These are phyloP conservation scores for Apaloderma vittatum DNA, from an alignment of 2,113 vertebrate species.

Conservation along the genomic window DNA sequence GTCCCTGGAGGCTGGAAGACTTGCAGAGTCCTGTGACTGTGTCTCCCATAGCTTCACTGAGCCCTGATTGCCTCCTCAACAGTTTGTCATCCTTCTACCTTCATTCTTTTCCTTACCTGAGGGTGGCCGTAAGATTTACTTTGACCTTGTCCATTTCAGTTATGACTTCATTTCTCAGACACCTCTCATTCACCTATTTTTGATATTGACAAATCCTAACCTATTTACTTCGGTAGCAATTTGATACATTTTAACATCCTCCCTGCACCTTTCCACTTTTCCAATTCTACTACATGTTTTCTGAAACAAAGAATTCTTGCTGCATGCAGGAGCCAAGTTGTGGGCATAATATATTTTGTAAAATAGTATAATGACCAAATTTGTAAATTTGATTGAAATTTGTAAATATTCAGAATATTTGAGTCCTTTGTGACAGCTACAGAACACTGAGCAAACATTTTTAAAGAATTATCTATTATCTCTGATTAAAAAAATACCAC, in stretches of 20 bases:
- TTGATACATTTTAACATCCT: background rate
- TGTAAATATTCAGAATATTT: background rate
- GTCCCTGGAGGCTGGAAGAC: background rate
- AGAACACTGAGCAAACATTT: background rate
- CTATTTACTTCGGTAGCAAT: background rate
- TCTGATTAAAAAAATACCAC: background rate
- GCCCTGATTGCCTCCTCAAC: background rate
- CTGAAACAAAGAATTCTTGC: background rate
- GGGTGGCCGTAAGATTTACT: background rate
- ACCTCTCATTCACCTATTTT: background rate
- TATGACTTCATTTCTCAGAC: background rate
- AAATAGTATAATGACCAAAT: background rate
- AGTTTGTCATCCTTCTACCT: background rate
- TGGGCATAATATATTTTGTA: background rate
- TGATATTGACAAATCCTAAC: background rate
- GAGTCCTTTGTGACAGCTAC: background rate
- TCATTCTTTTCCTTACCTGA: background rate
- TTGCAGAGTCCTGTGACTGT: accelerated
- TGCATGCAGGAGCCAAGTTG: background rate
- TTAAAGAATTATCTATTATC: background rate
- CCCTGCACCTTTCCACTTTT: background rate
- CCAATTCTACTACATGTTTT: background rate
- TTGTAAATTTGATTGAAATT: background rate
- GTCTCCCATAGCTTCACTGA: background rate
- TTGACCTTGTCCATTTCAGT: background rate